Evolutionary conservation across 2,888 invertebrate genomes (phyloP).

Genomic region (Hoplodrina blanda): DNA sequence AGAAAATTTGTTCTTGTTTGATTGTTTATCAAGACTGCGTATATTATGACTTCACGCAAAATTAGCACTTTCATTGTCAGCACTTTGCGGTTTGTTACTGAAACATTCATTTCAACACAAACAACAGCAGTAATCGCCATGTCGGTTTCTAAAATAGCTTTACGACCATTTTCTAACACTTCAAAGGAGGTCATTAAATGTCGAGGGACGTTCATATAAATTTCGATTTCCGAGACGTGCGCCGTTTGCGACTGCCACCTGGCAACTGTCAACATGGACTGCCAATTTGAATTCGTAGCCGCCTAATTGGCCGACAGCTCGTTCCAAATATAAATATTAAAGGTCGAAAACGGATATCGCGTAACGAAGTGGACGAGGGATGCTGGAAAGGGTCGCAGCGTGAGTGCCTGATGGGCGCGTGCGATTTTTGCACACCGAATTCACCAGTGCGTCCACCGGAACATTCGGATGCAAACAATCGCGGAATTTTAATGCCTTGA

Average conservation of each 20-base stretch:
- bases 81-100: conserved; percentile 77
- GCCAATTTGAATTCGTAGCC: conserved; percentile 82
- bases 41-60: conserved; percentile 36
- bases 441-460: conserved; percentile 53
- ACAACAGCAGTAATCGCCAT: conserved; percentile 71
- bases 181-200: conserved; percentile 87
- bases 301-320: conserved; percentile 84
- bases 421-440: conserved; percentile 61
- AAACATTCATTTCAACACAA: conserved; percentile 73
- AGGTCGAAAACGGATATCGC: conserved; percentile 73
- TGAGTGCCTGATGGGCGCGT: conserved; percentile 51
- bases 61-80: conserved; percentile 66
- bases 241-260: conserved; percentile 77
- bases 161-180: conserved; percentile 85
- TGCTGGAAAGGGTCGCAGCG: conserved; percentile 56
- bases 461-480: conserved; percentile 60
- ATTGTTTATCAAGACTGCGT: conserved; percentile 6
- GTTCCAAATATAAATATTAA: conserved; percentile 83
- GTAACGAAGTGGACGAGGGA: conserved; percentile 68
- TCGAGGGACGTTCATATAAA: conserved; percentile 77
- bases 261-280: conserved; percentile 84
- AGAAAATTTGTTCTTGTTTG: not conserved
- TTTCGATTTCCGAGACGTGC: conserved; percentile 76
- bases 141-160: conserved; percentile 78
- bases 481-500: conserved; percentile 44